These are phyloP conservation scores for Vicugna pacos DNA, from an alignment of 2,113 vertebrate species.

Conservation along the genomic window DNA sequence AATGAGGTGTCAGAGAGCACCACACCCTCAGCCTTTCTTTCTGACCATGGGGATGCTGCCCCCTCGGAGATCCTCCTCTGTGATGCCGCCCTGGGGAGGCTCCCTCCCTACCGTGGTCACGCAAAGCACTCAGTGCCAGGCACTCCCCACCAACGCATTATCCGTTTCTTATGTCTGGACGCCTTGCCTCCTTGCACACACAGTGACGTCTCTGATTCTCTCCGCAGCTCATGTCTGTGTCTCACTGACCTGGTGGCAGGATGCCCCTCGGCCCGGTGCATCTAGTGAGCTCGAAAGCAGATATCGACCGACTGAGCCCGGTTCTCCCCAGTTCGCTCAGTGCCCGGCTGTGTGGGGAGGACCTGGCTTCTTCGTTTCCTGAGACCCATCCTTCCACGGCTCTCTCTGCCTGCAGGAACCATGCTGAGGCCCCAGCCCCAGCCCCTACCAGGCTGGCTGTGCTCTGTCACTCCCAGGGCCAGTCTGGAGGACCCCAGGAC, in stretches of 20 bases:
- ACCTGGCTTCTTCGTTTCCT: neutral
- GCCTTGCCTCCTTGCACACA: neutral
- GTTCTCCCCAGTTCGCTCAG: neutral
- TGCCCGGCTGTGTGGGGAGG: neutral
- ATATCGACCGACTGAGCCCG: neutral
- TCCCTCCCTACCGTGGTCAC: neutral
- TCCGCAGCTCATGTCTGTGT: rapidly evolving
- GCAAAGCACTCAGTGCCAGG: rapidly evolving
- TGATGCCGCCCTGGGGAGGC: neutral
- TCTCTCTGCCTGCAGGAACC: neutral
- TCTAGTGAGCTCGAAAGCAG: neutral
- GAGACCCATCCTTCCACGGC: neutral
- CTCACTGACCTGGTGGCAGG: too few relatives aligned
- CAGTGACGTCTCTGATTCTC: neutral
- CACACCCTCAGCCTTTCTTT: neutral
- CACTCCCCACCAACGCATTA: too few relatives aligned
- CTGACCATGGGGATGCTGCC: neutral
- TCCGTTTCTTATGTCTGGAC: neutral
- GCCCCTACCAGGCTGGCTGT: neutral
- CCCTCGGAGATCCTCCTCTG: neutral
- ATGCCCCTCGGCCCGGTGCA: rapidly evolving
- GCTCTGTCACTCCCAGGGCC: too few relatives aligned
- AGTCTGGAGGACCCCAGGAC: neutral
- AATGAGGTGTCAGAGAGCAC: neutral
- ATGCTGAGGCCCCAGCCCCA: neutral